phyloP scores from a whole-genome alignment of 2,888 invertebrate species.

The Acronicta alni region DNA sequence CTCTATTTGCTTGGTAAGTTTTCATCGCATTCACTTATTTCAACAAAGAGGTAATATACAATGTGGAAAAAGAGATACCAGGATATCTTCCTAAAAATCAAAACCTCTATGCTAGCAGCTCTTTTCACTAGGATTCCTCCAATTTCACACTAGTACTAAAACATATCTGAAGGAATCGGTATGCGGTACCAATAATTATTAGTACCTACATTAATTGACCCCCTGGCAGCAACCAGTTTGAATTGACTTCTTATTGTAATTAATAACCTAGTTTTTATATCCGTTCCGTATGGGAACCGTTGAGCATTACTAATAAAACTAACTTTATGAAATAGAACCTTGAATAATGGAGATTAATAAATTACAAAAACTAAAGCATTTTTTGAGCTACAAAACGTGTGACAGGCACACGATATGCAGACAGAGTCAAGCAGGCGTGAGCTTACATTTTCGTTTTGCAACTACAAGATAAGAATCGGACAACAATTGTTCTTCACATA shows the following conservation, averaged over 20 bases:
- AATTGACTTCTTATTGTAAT: background rate
- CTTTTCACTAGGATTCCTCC: no score
- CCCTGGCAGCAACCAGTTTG: no score
- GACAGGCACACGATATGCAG: constrained; percentile 13
- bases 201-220: no score
- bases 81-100: no score
- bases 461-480: constrained; percentile 66
- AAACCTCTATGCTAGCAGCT: no score
- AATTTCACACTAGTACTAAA: no score
- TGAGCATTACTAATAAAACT: background rate
- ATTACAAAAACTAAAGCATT: constrained; percentile 1
- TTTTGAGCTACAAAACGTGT: constrained; percentile 11
- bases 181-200: no score
- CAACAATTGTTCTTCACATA: constrained; percentile 64
- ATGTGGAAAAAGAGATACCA: no score
- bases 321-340: background rate
- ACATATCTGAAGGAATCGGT: no score
- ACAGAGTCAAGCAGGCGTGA: constrained; percentile 14
- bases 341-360: background rate
- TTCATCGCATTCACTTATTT: no score
- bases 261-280: background rate
- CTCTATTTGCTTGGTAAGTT: background rate
- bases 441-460: constrained; percentile 55
- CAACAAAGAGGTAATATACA: no score
- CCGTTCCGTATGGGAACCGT: background rate